These are phyloP conservation scores for Mythimna vitellina DNA, from an alignment of 2,888 invertebrate species.

Conservation along the genomic window DNA sequence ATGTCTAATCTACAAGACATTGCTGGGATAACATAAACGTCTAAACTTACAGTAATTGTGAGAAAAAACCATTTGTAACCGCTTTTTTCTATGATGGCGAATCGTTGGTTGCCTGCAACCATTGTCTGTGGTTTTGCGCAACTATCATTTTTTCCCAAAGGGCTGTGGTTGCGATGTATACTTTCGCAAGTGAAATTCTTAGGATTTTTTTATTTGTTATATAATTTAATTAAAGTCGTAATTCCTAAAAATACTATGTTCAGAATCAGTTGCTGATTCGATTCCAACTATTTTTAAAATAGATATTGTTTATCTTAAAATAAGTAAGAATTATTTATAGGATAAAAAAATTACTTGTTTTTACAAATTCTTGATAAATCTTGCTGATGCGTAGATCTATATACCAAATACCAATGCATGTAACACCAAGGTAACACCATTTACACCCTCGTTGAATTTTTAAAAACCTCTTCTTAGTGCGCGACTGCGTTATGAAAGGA, in stretches of 20 bases:
- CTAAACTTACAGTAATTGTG: constrained; percentile 52
- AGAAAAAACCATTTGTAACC: constrained; percentile 53
- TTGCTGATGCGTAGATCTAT: too few species aligned
- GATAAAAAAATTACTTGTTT: too few species aligned
- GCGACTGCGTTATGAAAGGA: too few species aligned
- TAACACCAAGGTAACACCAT: too few species aligned
- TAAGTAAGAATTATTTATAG: too few species aligned
- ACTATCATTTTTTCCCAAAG: constrained; percentile 57
- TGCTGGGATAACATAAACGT: constrained; percentile 42
- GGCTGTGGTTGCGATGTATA: constrained; percentile 46
- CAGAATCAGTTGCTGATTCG: too few species aligned
- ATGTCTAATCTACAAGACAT: constrained; percentile 49
- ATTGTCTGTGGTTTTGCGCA: constrained; percentile 62
- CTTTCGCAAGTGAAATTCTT: constrained; percentile 60
- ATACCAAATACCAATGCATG: too few species aligned
- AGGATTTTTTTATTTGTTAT: constrained; percentile 19
- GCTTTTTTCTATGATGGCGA: constrained; percentile 45
- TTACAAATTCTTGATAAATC: too few species aligned
- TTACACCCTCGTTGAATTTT: too few species aligned
- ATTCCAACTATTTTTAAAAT: too few species aligned
- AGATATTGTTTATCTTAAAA: too few species aligned
- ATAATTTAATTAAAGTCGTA: constrained; percentile 33
- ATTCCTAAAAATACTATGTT: not conserved
- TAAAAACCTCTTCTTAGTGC: too few species aligned
- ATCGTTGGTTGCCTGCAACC: constrained; percentile 28